phyloP scores from a whole-genome alignment of 2,113 vertebrate genomes.

The Climacteris rufus region DNA sequence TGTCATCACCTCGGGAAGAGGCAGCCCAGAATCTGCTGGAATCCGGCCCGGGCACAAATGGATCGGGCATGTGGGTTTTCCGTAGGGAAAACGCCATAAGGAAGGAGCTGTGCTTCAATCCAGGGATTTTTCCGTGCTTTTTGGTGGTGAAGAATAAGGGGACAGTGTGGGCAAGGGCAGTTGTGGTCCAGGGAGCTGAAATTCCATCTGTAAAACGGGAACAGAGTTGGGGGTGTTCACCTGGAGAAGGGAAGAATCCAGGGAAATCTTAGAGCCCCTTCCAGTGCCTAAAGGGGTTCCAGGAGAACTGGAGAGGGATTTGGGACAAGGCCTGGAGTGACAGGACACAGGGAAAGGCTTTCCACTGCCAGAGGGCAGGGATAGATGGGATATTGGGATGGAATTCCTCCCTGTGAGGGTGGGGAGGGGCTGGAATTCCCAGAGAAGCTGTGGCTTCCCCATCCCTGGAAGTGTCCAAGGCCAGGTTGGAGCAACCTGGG shows the following conservation, averaged over 20 bases:
- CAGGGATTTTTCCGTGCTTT: fast-evolving
- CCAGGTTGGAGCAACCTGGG: fast-evolving
- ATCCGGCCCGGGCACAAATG: not conserved
- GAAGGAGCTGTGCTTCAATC: not conserved
- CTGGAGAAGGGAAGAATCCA: not conserved
- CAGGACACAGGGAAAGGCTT: not conserved
- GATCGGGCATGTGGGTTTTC: fast-evolving
- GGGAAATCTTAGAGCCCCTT: fast-evolving
- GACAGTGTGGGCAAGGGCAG: fast-evolving
- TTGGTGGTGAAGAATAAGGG: not conserved
- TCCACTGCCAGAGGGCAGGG: not conserved
- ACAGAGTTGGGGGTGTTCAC: not conserved
- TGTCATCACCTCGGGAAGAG: not conserved
- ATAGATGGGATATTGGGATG: fast-evolving
- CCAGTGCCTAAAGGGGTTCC: not conserved
- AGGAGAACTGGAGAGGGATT: not conserved
- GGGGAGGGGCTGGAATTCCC: not conserved
- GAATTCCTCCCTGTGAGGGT: fast-evolving
- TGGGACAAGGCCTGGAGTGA: not conserved
- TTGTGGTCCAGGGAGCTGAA: fast-evolving
- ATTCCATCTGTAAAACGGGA: not conserved
- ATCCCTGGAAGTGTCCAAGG: not conserved
- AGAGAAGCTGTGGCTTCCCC: not conserved
- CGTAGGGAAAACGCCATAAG: fast-evolving
- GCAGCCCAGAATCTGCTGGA: not conserved